These are phyloP conservation scores for Epinephelus lanceolatus DNA, from an alignment of 2,113 vertebrate species.

Conservation along the genomic window DNA sequence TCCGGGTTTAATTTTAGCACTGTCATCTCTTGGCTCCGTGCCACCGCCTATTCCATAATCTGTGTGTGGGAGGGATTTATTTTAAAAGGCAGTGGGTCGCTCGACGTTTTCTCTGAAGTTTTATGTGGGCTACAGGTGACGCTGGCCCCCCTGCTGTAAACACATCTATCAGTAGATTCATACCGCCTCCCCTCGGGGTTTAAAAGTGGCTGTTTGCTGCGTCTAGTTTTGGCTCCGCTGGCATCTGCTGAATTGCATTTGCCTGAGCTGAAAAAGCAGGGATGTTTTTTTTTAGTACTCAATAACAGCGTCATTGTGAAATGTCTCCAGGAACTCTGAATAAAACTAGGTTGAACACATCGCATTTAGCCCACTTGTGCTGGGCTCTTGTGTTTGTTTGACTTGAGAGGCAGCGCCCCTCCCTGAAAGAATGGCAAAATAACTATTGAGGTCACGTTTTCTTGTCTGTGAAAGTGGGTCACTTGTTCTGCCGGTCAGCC, in stretches of 20 bases:
- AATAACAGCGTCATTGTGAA: slow-evolving; percentile 13
- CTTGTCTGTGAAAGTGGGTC: slow-evolving; percentile 79
- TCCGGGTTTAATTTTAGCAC: slow-evolving; percentile 80
- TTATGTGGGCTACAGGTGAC: slow-evolving; percentile 55
- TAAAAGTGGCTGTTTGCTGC: not conserved
- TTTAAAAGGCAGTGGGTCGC: slow-evolving; percentile 53
- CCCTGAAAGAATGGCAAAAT: slow-evolving; percentile 63
- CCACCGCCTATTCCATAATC: slow-evolving; percentile 71
- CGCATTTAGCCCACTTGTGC: slow-evolving; percentile 3
- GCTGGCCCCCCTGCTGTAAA: slow-evolving; percentile 34
- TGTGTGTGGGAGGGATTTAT: slow-evolving; percentile 52
- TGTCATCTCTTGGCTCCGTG: slow-evolving; percentile 73
- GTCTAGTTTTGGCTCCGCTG: not conserved
- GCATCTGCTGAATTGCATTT: slow-evolving; percentile 33
- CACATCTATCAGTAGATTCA: slow-evolving; percentile 26
- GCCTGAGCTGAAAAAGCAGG: slow-evolving; percentile 12
- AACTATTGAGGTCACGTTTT: slow-evolving; percentile 79
- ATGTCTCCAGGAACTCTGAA: slow-evolving; percentile 12
- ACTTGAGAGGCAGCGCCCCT: slow-evolving; percentile 50
- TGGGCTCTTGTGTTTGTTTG: slow-evolving; percentile 49
- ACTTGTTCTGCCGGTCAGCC: slow-evolving; percentile 64
- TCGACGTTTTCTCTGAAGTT: slow-evolving; percentile 32
- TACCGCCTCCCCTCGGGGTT: not conserved
- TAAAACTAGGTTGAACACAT: slow-evolving; percentile 23
- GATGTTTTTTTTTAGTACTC: not conserved